phyloP scores from a whole-genome alignment of 2,888 invertebrate species.

The Tiliacea citrago region DNA sequence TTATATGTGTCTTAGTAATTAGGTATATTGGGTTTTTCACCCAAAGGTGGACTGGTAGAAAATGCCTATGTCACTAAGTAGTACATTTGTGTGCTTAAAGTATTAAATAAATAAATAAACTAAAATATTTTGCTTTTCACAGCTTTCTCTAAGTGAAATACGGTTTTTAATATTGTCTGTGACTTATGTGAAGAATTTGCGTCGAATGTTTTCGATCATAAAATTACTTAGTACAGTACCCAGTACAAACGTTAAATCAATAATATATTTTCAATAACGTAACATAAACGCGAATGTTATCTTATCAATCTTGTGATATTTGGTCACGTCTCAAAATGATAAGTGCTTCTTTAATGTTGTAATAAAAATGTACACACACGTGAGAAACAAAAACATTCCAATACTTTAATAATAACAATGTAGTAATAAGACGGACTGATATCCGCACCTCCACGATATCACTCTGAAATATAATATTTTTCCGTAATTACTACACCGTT shows the following conservation, averaged over 20 bases:
- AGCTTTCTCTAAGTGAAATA: background rate
- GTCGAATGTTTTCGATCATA: background rate
- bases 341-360: background rate
- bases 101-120: background rate
- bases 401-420: background rate
- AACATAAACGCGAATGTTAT: slow-evolving; percentile 35
- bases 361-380: slow-evolving; percentile 18
- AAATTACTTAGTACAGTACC: background rate
- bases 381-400: background rate
- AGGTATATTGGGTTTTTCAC: background rate
- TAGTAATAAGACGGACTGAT: background rate
- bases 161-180: background rate
- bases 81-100: background rate
- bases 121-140: slow-evolving; percentile 1
- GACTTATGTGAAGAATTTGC: background rate
- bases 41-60: background rate
- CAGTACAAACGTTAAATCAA: slow-evolving; percentile 2
- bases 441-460: background rate
- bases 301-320: slow-evolving; percentile 50
- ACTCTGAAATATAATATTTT: background rate
- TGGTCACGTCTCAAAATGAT: slow-evolving; percentile 18
- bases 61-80: background rate
- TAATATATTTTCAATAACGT: slow-evolving; percentile 29
- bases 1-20: too few relatives aligned
- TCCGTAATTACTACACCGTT: background rate